Conservation (phyloP, 2,797 vertebrate genomes). For the Graptemys geographica region DNA sequence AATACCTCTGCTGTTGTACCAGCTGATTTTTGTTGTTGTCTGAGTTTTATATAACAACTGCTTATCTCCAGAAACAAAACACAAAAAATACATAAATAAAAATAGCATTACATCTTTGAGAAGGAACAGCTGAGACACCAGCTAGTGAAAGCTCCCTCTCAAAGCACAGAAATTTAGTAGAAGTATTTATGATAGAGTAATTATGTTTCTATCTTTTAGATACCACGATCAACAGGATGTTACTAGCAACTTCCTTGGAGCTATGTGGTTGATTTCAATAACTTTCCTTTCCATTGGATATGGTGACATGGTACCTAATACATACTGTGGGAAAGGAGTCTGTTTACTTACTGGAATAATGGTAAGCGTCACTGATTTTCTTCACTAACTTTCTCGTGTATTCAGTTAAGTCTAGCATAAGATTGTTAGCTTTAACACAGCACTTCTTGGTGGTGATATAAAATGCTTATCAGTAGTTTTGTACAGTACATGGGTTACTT, state of each 20-base stretch:
- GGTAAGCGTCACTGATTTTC: constrained; percentile 84
- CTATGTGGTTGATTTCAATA: constrained; percentile 99
- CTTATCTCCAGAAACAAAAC: neutral
- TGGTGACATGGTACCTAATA: constrained; percentile 99
- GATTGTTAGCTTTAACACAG: neutral
- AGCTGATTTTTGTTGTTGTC: neutral
- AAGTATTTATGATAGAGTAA: neutral
- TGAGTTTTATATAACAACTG: neutral
- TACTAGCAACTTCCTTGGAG: constrained; percentile 99
- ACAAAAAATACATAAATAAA: neutral
- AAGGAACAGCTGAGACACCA: neutral
- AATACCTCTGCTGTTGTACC: neutral
- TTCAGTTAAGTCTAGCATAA: neutral
- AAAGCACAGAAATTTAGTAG: neutral
- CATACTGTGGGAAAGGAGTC: constrained; percentile 99
- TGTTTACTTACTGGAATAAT: constrained; percentile 99
- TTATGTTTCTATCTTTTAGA: constrained; percentile 81
- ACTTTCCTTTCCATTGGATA: constrained; percentile 99
- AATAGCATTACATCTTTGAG: neutral
- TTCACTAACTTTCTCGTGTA: neutral
- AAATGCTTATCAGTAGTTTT: neutral
- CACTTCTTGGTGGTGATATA: neutral
- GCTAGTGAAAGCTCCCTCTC: neutral
- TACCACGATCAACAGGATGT: constrained; percentile 98
- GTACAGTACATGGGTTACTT: neutral